A percentile compares a stretch with the other conserved stretches of the same genome.
phyloP scores from a whole-genome alignment of 2,113 vertebrate genomes.

The Heterotilapia buettikoferi region DNA sequence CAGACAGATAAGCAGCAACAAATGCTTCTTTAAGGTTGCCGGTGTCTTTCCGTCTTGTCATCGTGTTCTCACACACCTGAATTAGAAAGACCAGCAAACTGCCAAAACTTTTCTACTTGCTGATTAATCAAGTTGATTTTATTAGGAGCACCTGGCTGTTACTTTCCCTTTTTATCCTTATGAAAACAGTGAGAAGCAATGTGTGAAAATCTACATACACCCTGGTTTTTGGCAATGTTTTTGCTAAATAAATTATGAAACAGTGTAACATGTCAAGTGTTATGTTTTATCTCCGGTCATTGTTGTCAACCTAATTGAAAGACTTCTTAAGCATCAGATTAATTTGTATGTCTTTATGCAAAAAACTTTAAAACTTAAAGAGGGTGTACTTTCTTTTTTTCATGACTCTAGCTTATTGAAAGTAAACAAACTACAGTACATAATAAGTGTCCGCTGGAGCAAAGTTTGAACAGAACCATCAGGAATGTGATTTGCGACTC shows the following conservation, averaged over 20 bases:
- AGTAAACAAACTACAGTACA: not conserved
- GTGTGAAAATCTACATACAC: not conserved
- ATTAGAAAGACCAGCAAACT: not conserved
- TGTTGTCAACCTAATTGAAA: not conserved
- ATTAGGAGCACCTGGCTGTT: not conserved
- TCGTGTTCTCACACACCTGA: not conserved
- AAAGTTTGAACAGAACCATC: not conserved
- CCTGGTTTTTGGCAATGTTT: not conserved
- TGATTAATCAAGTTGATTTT: not conserved
- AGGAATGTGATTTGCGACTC: not conserved
- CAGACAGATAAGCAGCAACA: not conserved
- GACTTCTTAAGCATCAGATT: not conserved
- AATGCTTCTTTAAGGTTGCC: not conserved
- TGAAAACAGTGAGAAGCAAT: not conserved
- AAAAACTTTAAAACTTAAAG: not conserved
- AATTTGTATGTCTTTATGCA: not conserved
- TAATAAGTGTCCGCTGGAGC: not conserved
- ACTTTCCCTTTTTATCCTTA: not conserved
- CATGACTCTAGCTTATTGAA: not conserved
- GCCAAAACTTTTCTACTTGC: not conserved
- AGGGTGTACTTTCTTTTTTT: not conserved
- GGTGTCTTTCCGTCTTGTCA: not conserved
- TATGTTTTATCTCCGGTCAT: rapidly evolving
- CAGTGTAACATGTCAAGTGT: not conserved
- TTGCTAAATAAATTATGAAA: not conserved